Evolutionary conservation across 2,888 invertebrate species (phyloP).

Genomic region (Coelinius sp.): DNA sequence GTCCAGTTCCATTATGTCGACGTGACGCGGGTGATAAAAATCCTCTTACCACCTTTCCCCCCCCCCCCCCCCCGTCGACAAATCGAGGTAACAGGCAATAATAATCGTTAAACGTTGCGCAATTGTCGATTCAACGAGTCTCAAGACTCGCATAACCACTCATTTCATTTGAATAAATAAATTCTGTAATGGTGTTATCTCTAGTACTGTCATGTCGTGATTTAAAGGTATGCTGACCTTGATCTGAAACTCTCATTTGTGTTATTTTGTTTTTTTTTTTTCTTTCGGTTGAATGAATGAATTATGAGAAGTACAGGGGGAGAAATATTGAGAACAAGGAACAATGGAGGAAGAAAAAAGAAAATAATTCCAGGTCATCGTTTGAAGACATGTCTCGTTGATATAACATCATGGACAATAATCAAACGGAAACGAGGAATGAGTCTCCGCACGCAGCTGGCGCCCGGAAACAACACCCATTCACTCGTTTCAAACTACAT

Average conservation of each 20-base stretch:
- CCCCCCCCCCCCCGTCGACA: not conserved
- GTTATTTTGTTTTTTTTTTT: too few species aligned
- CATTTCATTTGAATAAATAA: not conserved
- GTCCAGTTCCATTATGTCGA: conserved; percentile 36
- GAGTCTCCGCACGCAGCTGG: conserved; percentile 55
- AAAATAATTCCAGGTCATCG: conserved; percentile 14
- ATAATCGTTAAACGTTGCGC: conserved; percentile 4
- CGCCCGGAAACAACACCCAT: conserved; percentile 55
- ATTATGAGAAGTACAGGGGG: not conserved
- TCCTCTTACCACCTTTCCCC: not conserved
- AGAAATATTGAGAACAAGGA: not conserved
- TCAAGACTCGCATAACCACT: not conserved
- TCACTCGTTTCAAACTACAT: conserved; percentile 14
- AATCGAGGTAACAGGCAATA: not conserved
- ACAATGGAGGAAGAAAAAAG: not conserved
- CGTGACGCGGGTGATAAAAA: conserved; percentile 32
- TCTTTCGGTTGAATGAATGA: not conserved
- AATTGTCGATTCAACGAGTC: conserved; percentile 4
- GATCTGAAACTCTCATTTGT: not conserved
- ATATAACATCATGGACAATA: conserved; percentile 48
- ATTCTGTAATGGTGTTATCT: not conserved
- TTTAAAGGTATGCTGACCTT: not conserved
- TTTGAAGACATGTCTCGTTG: conserved; percentile 13
- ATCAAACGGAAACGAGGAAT: conserved; percentile 59
- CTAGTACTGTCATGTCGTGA: not conserved